Evolutionary conservation across 1,140 invertebrate genomes (phyloP).

Genomic region (Zaprionus ornatus): DNA sequence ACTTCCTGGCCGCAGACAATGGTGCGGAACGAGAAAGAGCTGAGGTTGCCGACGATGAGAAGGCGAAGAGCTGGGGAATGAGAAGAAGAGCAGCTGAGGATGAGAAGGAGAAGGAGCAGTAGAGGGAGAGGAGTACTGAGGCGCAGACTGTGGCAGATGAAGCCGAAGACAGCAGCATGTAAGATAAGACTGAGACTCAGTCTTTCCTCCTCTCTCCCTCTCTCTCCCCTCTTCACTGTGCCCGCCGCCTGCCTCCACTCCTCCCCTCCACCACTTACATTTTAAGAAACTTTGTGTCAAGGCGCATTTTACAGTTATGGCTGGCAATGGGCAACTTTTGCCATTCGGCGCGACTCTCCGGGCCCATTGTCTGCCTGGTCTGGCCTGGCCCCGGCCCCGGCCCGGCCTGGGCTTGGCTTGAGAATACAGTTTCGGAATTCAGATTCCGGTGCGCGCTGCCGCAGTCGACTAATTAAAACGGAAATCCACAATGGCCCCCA

Average conservation of each 20-base stretch:
- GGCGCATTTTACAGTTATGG: constrained; percentile 78
- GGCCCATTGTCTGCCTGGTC: constrained; percentile 40
- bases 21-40: not conserved
- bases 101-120: not conserved
- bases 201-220: not conserved
- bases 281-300: constrained; percentile 72
- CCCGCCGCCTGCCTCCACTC: not conserved
- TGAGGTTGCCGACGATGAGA: not conserved
- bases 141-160: constrained; percentile 22
- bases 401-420: not conserved
- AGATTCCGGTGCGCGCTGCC: constrained; percentile 62
- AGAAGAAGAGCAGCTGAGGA: too few species aligned
- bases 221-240: too few species aligned
- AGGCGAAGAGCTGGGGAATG: not conserved
- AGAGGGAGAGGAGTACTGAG: not conserved
- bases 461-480: constrained; percentile 78
- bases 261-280: not conserved
- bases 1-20: constrained; percentile 57
- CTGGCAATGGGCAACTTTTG: constrained; percentile 73
- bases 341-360: constrained; percentile 43
- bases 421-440: constrained; percentile 65
- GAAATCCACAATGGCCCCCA: constrained; percentile 74
- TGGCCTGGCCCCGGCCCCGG: not conserved
- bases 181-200: constrained; percentile 53
- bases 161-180: constrained; percentile 42